Percentiles rank a stretch among this genome's conserved stretches.
phyloP scores from a whole-genome alignment of 2,113 vertebrate species.

The Malurus elegans region DNA sequence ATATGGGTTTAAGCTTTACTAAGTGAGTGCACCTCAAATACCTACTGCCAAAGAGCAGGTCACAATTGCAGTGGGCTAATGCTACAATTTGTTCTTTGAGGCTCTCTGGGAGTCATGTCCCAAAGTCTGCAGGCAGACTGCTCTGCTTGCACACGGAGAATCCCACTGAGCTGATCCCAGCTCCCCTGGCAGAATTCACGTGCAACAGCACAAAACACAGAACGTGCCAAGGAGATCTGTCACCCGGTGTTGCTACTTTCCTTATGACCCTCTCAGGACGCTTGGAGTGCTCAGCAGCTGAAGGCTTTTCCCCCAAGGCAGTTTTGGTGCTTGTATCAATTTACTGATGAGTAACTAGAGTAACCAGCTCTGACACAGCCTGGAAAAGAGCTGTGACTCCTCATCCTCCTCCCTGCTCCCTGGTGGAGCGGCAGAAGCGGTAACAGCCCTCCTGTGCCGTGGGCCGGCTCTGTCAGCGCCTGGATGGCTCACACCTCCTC shows the following conservation, averaged over 20 bases:
- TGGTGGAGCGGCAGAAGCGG: not conserved
- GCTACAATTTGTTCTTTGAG: not conserved
- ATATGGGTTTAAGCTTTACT: not conserved
- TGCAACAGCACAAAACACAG: not conserved
- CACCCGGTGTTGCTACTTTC: not conserved
- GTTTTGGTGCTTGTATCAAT: not conserved
- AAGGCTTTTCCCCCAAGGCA: not conserved
- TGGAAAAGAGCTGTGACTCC: slow-evolving; percentile 6
- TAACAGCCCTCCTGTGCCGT: not conserved
- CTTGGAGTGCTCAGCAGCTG: not conserved
- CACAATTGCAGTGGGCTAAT: not conserved
- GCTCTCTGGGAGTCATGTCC: not conserved
- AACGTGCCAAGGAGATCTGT: not conserved
- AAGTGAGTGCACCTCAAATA: not conserved
- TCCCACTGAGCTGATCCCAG: not conserved
- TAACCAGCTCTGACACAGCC: slow-evolving; percentile 1
- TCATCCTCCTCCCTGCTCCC: not conserved
- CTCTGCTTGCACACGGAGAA: not conserved
- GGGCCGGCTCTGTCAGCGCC: not conserved
- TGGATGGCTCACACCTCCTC: not conserved
- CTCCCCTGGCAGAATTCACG: not conserved
- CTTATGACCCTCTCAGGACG: not conserved
- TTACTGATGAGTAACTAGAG: slow-evolving; percentile 9
- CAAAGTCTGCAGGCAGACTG: not conserved
- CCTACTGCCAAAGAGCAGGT: not conserved